Percentiles rank a stretch among this genome's conserved stretches.
phyloP scores from a whole-genome alignment of 2,113 vertebrate species.

The Solea solea region DNA sequence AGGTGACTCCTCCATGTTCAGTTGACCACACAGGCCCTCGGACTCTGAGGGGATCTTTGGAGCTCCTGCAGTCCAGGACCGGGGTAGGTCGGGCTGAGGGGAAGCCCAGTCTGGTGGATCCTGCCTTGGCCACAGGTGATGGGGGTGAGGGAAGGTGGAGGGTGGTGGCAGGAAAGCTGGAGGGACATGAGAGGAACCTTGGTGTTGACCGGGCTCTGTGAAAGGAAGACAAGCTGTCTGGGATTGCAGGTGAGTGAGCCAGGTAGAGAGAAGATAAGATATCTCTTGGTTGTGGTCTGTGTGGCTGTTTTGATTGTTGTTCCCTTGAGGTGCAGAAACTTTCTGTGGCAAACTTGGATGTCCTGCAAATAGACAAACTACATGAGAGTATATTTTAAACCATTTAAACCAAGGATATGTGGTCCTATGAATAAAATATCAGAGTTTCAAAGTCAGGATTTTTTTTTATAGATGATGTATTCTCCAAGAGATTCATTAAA shows the following conservation, averaged over 20 bases:
- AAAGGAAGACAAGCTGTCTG: conserved; percentile 30
- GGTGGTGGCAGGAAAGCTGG: conserved; percentile 20
- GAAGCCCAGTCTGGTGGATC: conserved; percentile 12
- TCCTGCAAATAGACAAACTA: conserved; percentile 23
- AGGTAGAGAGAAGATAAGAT: conserved; percentile 33
- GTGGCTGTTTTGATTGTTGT: conserved; percentile 24
- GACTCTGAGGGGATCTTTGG: conserved; percentile 1
- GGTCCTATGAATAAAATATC: background rate
- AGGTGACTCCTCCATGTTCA: conserved; percentile 33
- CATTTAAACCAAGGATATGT: background rate
- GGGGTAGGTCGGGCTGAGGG: conserved; percentile 7
- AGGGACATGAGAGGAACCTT: conserved; percentile 15
- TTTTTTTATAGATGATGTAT: too few relatives aligned
- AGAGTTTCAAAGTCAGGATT: too few relatives aligned
- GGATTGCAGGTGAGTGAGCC: conserved; percentile 41
- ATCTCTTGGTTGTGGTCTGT: conserved; percentile 32
- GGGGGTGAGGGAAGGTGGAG: conserved; percentile 11
- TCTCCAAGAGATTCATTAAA: background rate
- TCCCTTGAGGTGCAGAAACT: conserved; percentile 5
- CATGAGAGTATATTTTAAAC: background rate
- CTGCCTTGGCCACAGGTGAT: conserved; percentile 24
- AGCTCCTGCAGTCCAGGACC: conserved; percentile 25
- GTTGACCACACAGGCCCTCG: conserved; percentile 28
- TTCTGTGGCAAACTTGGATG: conserved; percentile 10
- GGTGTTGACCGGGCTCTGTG: conserved; percentile 26